Evolutionary conservation across 2,797 vertebrate species (phyloP).

Genomic region (Rallus crepitans): DNA sequence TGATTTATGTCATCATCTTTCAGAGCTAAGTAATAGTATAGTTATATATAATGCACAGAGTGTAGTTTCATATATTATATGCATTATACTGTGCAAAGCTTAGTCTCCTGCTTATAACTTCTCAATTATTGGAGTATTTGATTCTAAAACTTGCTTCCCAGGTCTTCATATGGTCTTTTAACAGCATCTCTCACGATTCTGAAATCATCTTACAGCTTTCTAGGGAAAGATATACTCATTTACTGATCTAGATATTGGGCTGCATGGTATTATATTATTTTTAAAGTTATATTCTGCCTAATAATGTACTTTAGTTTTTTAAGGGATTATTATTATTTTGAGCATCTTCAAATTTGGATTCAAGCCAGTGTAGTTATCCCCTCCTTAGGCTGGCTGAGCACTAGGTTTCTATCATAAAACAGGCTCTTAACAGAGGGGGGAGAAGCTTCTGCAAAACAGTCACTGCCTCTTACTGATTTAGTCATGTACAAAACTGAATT

Average conservation of each 20-base stretch:
- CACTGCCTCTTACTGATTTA: neutral
- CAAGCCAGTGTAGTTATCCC: neutral
- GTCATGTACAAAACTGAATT: neutral
- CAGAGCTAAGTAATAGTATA: neutral
- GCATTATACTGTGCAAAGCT: neutral
- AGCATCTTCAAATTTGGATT: neutral
- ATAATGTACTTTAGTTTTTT: neutral
- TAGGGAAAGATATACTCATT: neutral
- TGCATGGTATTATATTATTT: neutral
- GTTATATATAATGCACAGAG: neutral
- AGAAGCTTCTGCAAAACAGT: neutral
- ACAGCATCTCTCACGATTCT: neutral
- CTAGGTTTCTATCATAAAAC: neutral
- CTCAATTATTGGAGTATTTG: neutral
- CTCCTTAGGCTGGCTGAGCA: neutral
- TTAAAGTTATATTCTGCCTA: neutral
- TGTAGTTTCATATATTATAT: neutral
- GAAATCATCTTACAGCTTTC: neutral
- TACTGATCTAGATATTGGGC: neutral
- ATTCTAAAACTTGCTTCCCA: neutral
- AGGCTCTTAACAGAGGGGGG: neutral
- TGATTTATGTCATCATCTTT: neutral
- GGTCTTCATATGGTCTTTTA: neutral
- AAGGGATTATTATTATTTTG: neutral
- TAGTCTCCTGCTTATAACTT: neutral